These are phyloP conservation scores for Buceros bicornis DNA, from an alignment of 2,797 vertebrate genomes.

Conservation along the genomic window DNA sequence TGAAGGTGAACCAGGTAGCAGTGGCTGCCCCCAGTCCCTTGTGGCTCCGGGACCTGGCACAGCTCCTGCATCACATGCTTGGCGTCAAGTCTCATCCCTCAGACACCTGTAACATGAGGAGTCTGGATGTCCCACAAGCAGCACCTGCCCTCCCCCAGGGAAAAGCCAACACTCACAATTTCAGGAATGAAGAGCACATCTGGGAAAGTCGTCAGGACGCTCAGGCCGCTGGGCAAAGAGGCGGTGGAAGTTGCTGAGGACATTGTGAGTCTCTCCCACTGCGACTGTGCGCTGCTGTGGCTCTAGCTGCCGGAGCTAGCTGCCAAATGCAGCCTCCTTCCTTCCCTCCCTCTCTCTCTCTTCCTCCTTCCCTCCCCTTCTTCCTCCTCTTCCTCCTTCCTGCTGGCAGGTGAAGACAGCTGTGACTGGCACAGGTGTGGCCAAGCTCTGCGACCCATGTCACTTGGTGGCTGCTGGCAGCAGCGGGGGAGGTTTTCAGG, in stretches of 20 bases:
- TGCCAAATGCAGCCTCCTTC: background rate
- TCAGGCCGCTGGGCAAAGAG: conserved; percentile 44
- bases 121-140: background rate
- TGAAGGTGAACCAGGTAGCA: background rate
- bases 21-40: background rate
- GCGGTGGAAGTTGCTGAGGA: background rate
- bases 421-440: background rate
- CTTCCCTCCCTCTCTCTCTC: background rate
- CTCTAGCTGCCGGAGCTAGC: background rate
- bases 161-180: conserved; percentile 26
- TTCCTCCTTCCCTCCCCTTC: background rate
- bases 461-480: background rate
- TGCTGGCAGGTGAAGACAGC: background rate
- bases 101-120: fast-evolving
- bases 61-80: fast-evolving
- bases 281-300: fast-evolving
- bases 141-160: background rate
- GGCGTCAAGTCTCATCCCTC: no score
- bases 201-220: conserved; percentile 20
- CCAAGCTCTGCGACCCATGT: background rate
- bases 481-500: background rate
- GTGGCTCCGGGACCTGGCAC: fast-evolving
- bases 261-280: background rate
- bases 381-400: background rate
- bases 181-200: conserved; percentile 65